Percentiles rank a stretch among this genome's conserved stretches.
Conservation (phyloP, 1,140 invertebrate genomes). For the Armadillidium nasatum region DNA sequence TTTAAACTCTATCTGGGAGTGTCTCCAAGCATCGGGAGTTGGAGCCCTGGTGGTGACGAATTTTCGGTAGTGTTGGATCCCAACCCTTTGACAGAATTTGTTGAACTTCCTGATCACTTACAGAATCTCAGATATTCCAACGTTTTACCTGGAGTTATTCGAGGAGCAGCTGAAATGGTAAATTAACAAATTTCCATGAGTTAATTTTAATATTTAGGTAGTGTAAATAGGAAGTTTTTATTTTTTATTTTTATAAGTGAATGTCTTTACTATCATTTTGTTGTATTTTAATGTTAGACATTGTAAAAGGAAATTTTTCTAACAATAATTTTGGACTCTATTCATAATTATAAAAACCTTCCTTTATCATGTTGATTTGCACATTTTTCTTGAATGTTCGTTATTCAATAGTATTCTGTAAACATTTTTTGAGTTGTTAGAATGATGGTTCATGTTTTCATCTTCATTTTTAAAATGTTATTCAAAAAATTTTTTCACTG, state of each 20-base stretch:
- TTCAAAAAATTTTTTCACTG: no score
- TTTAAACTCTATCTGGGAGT: constrained; percentile 90
- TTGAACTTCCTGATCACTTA: constrained; percentile 88
- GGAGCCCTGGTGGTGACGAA: constrained; percentile 90
- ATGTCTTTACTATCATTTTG: no score
- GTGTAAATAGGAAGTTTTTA: background rate
- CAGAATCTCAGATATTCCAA: constrained; percentile 87
- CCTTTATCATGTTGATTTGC: no score
- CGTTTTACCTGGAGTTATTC: constrained; percentile 84
- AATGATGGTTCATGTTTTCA: no score
- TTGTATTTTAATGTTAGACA: no score
- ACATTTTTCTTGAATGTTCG: no score
- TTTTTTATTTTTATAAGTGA: background rate
- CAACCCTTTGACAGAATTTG: constrained; percentile 97
- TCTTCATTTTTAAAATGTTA: no score
- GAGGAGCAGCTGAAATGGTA: constrained; percentile 96
- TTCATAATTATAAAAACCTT: no score
- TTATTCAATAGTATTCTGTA: no score
- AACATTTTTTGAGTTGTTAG: no score
- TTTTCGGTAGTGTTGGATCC: constrained; percentile 92
- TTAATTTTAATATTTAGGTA: background rate
- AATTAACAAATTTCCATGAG: background rate
- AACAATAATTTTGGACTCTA: no score
- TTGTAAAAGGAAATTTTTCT: no score
- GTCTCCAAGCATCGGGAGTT: constrained; percentile 83